Base-by-base conservation (phyloP, 2,113 vertebrate species). In the Excalfactoria chinensis region DNA sequence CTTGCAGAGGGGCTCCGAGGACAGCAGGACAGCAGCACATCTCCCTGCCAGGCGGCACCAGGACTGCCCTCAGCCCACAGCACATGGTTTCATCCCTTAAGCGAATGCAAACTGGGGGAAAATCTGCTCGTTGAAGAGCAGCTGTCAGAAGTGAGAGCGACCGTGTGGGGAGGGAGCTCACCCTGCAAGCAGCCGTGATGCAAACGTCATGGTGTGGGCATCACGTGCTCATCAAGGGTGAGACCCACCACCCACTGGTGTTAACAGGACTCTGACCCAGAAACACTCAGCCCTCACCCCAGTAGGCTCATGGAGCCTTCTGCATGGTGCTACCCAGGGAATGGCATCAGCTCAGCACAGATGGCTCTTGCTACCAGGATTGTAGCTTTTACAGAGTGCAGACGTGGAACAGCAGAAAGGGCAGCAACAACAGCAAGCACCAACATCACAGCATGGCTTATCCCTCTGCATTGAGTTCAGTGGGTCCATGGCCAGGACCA, bases 91-190 rank as follows among this genome's bases (percentile, higher is more conserved):
- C 73, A 37, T 63, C 41, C 48, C 20, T 53, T 53, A 66, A 44
- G 20, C 5, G 19, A 82, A 30, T 14, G 55, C 22, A 23, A 14
- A n/a, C 25, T 26, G 28, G 55, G 18, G 46, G 49, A 44, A 70
- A 59, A 49, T 44, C 51, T 64, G 48, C 34, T 32, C 2, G 0
- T 2, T 0, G 0, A 46, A 32, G 8, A 25, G 62, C 5, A 13
- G 17, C 10, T 12, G 69, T 15, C 14, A 16, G 58, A 8, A 25
- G 35, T 34, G 17, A 37, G 73, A 62, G 34, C 18, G 7, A 8
- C 11, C 2, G 32, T 3, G 34, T 20, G 14, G 28, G 20, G 69
- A 3, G 28, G 49, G 35, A 14, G 7, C 14, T 40, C 28, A 12
- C 6, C 8, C 9, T 37, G 2, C 3, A 12, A 41, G 17, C 3